Base-by-base conservation (phyloP, 1,140 invertebrate genomes). In the Telenomus remus region DNA sequence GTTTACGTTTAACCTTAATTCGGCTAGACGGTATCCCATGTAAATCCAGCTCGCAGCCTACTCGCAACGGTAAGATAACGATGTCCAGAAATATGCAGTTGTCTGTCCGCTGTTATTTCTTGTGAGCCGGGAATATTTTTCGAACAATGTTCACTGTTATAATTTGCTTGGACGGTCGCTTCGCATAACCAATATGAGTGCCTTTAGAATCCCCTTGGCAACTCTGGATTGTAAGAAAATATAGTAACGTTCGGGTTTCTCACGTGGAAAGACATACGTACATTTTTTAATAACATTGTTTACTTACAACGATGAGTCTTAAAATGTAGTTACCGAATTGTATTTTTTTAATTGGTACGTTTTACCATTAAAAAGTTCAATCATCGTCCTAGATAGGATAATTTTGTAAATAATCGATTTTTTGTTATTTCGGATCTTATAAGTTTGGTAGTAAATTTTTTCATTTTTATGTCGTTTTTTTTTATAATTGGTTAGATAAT, bases 101-200 rank as follows among this genome's bases (percentile, higher is more conserved):
- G 60, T 65, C 65, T 65, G 66, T 71, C 60, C 68, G 65, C 79
- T 82, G 79, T 82, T 80, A 82, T 79, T 78, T 76, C 61, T 72
- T 49, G 70, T 61, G 63, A 71, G 76, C 75, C 74, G 59, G 63
- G 68, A 60, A 77, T 82, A 84, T 82, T 84, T 84, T 84, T 84
- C 82, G 81, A 84, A 84, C 80, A 82, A 82, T 81, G 79, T 80
- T 77, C 79, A 71, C 78, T 53, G 71, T 82, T 82, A 82, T 82
- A 80, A 82, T 81, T 81, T 82, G 80, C 77, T 74, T 80, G 81
- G 79, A 79, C 80, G 72, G 79, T 76, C 77, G 80, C 75, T 78
- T 78, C 78, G 77, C 73, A 81, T 79, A 80, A 76, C 77, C 73
- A 76, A 81, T 82, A 79, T 79, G 70, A 77, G 74, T 78, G 60